Conservation (phyloP, 2,113 vertebrate species). For the Chionis minor region DNA sequence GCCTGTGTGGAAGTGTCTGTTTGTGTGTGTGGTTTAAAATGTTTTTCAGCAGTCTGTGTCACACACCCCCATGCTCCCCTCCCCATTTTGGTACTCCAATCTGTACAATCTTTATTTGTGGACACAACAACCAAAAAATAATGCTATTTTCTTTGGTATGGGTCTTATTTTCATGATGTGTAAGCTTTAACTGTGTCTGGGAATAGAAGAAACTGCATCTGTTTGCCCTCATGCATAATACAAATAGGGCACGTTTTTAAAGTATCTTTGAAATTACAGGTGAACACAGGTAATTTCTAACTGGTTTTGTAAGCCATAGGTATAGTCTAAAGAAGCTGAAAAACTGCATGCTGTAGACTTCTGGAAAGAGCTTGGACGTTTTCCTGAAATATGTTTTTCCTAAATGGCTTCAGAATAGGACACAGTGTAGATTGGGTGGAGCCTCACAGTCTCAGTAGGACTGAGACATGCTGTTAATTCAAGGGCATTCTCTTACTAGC, state of each 20-base stretch:
- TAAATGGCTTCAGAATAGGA: neutral
- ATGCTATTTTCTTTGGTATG: neutral
- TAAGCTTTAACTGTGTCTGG: neutral
- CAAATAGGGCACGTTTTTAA: neutral
- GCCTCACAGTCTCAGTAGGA: neutral
- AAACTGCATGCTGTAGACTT: neutral
- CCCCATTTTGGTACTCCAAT: rapidly evolving
- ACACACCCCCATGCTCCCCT: neutral
- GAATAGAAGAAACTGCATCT: neutral
- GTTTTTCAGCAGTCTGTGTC: neutral
- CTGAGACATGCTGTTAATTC: slow-evolving; percentile 11
- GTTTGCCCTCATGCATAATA: neutral
- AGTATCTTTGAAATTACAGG: neutral
- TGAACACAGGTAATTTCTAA: neutral
- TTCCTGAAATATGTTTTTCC: neutral
- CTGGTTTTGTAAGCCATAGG: neutral
- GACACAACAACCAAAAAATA: neutral
- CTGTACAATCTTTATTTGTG: neutral
- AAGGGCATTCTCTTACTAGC: neutral
- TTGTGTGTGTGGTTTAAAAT: neutral
- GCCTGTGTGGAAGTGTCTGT: neutral
- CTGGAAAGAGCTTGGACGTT: neutral
- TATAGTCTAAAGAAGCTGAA: neutral
- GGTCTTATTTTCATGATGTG: neutral
- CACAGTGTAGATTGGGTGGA: neutral